phyloP scores from a whole-genome alignment of 2,797 vertebrate genomes.

The Mycteria americana region DNA sequence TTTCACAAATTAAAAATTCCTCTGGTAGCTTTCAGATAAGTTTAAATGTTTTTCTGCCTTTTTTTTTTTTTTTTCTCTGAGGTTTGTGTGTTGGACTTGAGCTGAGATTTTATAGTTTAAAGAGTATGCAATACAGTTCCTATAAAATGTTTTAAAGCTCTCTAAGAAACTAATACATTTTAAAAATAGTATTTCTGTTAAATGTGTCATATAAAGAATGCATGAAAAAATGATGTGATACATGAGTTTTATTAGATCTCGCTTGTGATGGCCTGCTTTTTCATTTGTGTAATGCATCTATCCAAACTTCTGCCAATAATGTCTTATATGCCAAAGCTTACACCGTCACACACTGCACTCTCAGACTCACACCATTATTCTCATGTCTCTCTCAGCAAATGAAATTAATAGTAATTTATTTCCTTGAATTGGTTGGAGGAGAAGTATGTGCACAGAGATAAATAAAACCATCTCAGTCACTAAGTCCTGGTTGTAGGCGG shows the following conservation, averaged over 20 bases:
- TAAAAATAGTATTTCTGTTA: slow-evolving; percentile 7
- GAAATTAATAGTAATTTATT: background rate
- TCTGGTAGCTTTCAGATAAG: background rate
- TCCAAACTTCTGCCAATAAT: background rate
- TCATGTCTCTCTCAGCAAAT: background rate
- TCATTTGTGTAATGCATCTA: background rate
- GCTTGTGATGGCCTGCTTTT: background rate
- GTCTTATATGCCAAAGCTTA: background rate
- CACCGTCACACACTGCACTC: background rate
- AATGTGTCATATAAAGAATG: background rate
- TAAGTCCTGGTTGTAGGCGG: background rate
- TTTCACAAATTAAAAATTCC: background rate
- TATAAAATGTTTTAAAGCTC: background rate
- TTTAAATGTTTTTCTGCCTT: background rate
- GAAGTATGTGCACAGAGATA: background rate
- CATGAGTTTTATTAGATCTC: background rate
- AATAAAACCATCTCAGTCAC: background rate
- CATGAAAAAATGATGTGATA: background rate
- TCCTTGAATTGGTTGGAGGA: background rate
- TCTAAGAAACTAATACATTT: background rate
- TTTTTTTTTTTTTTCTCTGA: background rate
- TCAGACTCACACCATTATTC: background rate
- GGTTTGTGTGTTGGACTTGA: background rate
- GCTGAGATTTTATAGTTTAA: background rate
- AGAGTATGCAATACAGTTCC: background rate